These are phyloP conservation scores for Tyrannus savana DNA, from an alignment of 2,113 vertebrate genomes.

Conservation along the genomic window DNA sequence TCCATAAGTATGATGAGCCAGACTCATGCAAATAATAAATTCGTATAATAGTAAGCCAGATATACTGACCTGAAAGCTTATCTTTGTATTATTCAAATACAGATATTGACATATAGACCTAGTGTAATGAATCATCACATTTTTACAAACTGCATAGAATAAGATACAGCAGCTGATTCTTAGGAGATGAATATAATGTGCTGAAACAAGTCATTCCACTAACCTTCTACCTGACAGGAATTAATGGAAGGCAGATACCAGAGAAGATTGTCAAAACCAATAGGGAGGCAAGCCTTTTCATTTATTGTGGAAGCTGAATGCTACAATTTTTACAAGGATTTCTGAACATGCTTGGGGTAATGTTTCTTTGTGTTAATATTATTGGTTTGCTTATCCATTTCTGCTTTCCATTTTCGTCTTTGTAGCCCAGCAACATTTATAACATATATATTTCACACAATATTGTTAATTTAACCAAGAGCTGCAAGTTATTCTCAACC, in stretches of 20 bases:
- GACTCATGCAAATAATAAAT: slow-evolving; percentile 28
- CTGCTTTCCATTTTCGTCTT: neutral
- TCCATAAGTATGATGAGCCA: neutral
- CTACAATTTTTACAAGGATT: neutral
- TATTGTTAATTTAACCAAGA: neutral
- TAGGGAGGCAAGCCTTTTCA: neutral
- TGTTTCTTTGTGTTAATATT: neutral
- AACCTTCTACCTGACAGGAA: neutral
- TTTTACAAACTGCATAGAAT: slow-evolving; percentile 12
- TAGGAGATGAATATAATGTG: neutral
- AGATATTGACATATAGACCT: slow-evolving; percentile 13
- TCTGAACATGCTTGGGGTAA: neutral
- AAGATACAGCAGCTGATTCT: slow-evolving; percentile 8
- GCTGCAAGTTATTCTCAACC: neutral
- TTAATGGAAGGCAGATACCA: neutral
- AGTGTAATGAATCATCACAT: slow-evolving; percentile 10
- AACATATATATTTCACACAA: neutral
- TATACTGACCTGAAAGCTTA: neutral
- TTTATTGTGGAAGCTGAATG: neutral
- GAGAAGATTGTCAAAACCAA: neutral
- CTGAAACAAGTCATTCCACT: slow-evolving; percentile 7
- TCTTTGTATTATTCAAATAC: slow-evolving; percentile 10
- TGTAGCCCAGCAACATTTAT: neutral
- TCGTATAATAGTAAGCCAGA: neutral
- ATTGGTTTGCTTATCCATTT: neutral